Evolutionary conservation across 2,797 vertebrate genomes (phyloP), one percentile per base, ranked within the genome.

Genomic region (Sternarchorhynchus goeldii): DNA sequence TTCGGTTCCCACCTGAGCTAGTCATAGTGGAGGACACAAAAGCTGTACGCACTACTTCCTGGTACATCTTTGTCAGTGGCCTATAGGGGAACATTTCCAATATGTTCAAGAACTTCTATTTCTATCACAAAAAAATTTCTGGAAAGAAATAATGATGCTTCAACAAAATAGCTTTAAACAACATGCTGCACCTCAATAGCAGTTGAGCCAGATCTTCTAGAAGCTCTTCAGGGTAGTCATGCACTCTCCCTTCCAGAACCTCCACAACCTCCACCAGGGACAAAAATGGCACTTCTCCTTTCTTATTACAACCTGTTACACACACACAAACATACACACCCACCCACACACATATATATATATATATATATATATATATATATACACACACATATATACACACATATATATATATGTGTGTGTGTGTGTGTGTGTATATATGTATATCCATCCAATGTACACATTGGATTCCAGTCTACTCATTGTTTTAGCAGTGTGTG

Each of bases 221-320:
- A 87, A 97, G 93, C 78, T 98, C 96, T 73, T 96, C 95, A 0
- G 96, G 94, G 80, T 93, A 95, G 90, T 98, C 97, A 12, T 88
- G 91, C 84, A 96, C 64, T 53, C 82, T 90, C 77, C 92, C 90
- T 89, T 92, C 93, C 86, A 99, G 90, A 86, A 95, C 88, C 1
- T 91, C 92, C 77, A 90, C 86, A 62, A 98, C 94, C 87, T 97
- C 95, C 83, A 95, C 93, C 82, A 89, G 90, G 56, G 92, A 90
- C 94, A 99, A 92, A 81, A 99, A 99, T 66, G 83, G 81, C 55
- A 93, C 87, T 68, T 95, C 95, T 0, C 82, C 83, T 71, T 93
- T 93, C 88, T 93, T 97, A 87, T 87, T 94, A 78, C 92, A 94
- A 88, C 90, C 97, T 98, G 39, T 65, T 45, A 77, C 36, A 57